Base-by-base conservation (phyloP, 2,888 invertebrate species). In the Pelosia muscerda region DNA sequence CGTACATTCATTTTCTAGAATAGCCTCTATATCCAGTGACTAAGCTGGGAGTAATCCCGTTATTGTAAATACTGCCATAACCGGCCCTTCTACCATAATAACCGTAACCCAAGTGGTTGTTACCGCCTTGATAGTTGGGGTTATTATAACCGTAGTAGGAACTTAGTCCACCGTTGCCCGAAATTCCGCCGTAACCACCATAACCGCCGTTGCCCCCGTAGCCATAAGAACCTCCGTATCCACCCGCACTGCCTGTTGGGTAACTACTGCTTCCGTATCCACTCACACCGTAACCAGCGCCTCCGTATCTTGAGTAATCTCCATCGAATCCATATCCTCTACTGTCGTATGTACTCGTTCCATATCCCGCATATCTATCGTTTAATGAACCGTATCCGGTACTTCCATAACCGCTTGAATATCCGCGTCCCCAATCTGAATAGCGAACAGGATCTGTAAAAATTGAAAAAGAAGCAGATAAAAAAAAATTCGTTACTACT, bases 61-160 rank as follows among this genome's bases (percentile, higher is more conserved):
- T 88, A 74, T 81, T 91, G 75, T 95, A 95, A 71, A 95, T 93
- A 69, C 86, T 92, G 2, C 94, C 91, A 69, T 88, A 87, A 23
- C 91, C 90, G 1, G 88, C 85, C 70, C 86, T 88, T 70, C 87
- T 91, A n/a, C n/a, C n/a, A 69, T 95, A 95, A 81, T 96, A 96
- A 57, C 96, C 96, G 77, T 95, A 96, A n/a, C 96, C 96, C 34
- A 95, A 90, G 87, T 96, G 95, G 64, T 95, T 91, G 49, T 95
- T 91, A 38, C 90, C 92, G 9, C 95, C 95, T 83, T 89, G 89
- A 79, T 96, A 96, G 73, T 87, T 86, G 0, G 95, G 95, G 83
- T 93, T 95, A 84, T 94, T 95, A 84, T 96, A 96, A 10, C 96
- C 96, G 59, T 91, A 93, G 81, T 96, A 96, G 42, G 96, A 96